These are phyloP conservation scores for Elysia crispata DNA, from an alignment of 2,888 invertebrate genomes.

Conservation along the genomic window DNA sequence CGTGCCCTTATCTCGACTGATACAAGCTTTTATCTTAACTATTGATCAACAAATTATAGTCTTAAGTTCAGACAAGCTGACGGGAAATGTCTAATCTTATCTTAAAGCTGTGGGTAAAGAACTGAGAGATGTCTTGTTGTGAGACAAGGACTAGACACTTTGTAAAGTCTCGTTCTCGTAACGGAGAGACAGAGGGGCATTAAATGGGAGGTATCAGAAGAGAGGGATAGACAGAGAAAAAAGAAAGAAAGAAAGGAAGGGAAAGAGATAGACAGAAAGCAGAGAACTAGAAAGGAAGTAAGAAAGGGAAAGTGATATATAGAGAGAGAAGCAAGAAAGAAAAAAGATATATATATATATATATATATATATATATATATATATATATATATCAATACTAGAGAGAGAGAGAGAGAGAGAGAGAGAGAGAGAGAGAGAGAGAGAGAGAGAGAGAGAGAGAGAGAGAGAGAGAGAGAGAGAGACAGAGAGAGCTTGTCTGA, in stretches of 20 bases:
- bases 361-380: not conserved
- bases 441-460: conserved; percentile 30
- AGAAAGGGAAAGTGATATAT: not conserved
- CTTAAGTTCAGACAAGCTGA: no score
- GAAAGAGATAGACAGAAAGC: not conserved
- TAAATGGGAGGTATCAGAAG: no score
- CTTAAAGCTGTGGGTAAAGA: no score
- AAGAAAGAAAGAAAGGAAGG: conserved; percentile 5
- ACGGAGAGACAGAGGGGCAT: no score
- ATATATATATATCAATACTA: not conserved
- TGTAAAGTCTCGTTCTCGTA: no score
- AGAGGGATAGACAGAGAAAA: not conserved
- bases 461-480: conserved; percentile 24
- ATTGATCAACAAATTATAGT: no score
- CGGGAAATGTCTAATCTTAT: no score
- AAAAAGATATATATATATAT: not conserved
- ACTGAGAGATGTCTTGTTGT: no score
- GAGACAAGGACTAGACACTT: no score
- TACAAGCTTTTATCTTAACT: no score
- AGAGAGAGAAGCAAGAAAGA: not conserved
- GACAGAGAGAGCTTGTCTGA: not conserved
- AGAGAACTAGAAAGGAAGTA: not conserved
- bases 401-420: not conserved
- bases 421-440: conserved; percentile 22
- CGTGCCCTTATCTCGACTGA: no score